Conservation (phyloP, 2,113 vertebrate species). For the Trematocara zebra region DNA sequence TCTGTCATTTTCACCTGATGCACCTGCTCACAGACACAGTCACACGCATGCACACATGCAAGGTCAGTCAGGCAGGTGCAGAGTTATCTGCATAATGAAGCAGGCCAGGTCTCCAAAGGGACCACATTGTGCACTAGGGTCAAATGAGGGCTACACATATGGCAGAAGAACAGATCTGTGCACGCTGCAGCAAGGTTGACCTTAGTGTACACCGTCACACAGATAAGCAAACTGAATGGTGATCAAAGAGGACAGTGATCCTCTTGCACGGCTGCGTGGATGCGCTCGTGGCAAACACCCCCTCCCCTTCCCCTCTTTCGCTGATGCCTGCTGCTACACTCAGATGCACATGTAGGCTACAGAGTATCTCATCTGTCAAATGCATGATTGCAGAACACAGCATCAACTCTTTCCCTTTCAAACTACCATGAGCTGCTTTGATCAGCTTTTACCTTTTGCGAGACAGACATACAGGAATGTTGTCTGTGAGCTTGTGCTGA, state of each 20-base stretch:
- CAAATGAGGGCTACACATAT: constrained; percentile 62
- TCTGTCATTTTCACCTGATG: neutral
- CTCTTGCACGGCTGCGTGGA: constrained; percentile 9
- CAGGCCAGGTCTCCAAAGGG: constrained; percentile 60
- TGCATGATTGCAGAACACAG: constrained; percentile 27
- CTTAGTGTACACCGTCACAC: constrained; percentile 38
- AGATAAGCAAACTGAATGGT: constrained; percentile 36
- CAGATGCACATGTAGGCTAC: constrained; percentile 43
- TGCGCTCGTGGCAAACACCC: neutral
- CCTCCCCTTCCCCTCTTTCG: neutral
- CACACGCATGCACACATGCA: constrained; percentile 34
- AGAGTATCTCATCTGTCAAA: constrained; percentile 52
- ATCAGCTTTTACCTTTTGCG: constrained; percentile 19
- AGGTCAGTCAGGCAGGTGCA: constrained; percentile 70
- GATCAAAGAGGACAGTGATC: constrained; percentile 61
- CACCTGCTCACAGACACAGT: constrained; percentile 52
- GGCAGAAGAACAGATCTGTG: constrained; percentile 45
- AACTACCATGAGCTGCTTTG: constrained; percentile 26
- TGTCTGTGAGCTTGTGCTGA: neutral
- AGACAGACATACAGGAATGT: constrained; percentile 8
- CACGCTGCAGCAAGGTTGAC: constrained; percentile 46
- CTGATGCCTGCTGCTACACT: constrained; percentile 49
- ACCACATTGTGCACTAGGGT: constrained; percentile 49
- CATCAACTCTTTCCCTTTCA: constrained; percentile 5
- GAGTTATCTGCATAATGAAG: constrained; percentile 67